phyloP scores from a whole-genome alignment of 2,113 vertebrate species.

The Podilymbus podiceps region DNA sequence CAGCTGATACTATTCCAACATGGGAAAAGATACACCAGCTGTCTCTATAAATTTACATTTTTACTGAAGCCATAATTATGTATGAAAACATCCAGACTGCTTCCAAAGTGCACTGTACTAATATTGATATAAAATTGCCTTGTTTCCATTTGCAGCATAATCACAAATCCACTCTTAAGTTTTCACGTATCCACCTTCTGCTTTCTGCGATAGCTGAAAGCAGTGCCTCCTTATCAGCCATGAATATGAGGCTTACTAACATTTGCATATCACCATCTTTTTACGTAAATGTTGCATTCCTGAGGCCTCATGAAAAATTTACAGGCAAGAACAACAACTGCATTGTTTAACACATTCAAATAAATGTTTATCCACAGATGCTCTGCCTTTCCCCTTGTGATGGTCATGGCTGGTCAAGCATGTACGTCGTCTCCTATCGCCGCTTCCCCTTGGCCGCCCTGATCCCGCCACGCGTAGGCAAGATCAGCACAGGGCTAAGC shows the following conservation, averaged over 20 bases:
- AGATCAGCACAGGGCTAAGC: neutral
- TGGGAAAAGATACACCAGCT: neutral
- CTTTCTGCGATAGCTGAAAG: neutral
- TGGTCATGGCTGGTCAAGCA: neutral
- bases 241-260: neutral
- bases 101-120: constrained; percentile 22
- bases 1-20: neutral
- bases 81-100: constrained; percentile 20
- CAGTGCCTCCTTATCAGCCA: neutral
- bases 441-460: neutral
- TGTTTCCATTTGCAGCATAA: neutral
- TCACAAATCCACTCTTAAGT: neutral
- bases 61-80: neutral
- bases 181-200: neutral
- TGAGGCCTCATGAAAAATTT: neutral
- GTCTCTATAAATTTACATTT: neutral
- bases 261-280: neutral
- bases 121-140: constrained; percentile 13
- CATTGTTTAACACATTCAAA: neutral
- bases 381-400: neutral
- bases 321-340: neutral
- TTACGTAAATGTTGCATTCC: neutral
- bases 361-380: neutral
- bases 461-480: neutral
- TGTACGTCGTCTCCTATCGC: neutral